phyloP scores from a whole-genome alignment of 2,888 invertebrate genomes.

The Eupithecia pulchellata region DNA sequence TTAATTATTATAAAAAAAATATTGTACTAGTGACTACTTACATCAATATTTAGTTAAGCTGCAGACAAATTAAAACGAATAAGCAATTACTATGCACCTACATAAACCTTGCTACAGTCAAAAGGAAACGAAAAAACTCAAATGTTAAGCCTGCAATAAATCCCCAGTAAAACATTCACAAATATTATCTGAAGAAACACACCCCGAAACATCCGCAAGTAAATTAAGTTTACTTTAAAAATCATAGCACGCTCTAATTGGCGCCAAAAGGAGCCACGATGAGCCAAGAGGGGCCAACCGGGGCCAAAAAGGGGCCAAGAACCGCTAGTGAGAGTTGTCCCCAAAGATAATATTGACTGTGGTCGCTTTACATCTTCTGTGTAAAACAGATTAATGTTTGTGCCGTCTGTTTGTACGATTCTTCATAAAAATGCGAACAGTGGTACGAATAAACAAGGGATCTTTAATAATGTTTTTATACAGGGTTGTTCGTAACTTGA shows the following conservation, averaged over 20 bases:
- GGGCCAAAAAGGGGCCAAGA: conserved; percentile 20
- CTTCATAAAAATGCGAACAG: conserved; percentile 84
- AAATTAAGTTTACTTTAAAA: conserved; percentile 82
- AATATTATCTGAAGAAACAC: conserved; percentile 38
- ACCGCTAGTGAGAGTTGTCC: conserved; percentile 68
- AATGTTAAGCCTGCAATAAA: conserved; percentile 10
- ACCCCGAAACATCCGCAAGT: conserved; percentile 44
- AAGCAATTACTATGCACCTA: neutral
- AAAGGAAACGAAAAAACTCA: neutral
- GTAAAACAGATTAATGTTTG: conserved; percentile 85
- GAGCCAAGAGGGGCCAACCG: conserved; percentile 2
- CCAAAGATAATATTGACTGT: conserved; percentile 80
- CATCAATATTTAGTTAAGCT: neutral
- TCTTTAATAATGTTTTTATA: conserved; percentile 67
- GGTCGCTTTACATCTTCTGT: conserved; percentile 80
- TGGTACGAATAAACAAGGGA: conserved; percentile 70
- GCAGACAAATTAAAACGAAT: neutral
- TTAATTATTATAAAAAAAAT: too few relatives aligned
- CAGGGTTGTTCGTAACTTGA: conserved; percentile 24
- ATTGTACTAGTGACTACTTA: too few relatives aligned
- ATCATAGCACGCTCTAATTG: conserved; percentile 84
- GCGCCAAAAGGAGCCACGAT: conserved; percentile 59
- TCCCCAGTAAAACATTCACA: conserved; percentile 30
- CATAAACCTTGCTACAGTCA: neutral
- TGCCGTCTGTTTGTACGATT: conserved; percentile 78